A percentile compares a stretch with the other conserved stretches of the same genome.
phyloP scores from a whole-genome alignment of 2,797 vertebrate genomes.

The Coendou prehensilis region DNA sequence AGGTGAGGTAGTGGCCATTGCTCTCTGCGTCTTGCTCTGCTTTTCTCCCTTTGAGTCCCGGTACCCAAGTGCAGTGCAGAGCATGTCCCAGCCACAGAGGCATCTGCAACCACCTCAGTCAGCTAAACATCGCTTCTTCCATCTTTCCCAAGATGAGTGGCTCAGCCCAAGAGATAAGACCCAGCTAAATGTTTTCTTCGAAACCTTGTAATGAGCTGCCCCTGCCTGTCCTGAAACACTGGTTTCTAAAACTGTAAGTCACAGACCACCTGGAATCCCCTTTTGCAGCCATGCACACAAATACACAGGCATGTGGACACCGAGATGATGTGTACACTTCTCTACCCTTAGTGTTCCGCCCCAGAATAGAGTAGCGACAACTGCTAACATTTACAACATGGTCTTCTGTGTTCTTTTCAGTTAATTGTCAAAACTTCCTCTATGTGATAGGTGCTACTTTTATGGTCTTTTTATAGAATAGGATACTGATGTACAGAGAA shows the following conservation, averaged over 20 bases:
- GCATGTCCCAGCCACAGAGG: neutral
- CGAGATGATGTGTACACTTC: accelerated
- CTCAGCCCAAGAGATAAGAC: conserved; percentile 79
- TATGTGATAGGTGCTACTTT: neutral
- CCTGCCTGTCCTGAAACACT: conserved; percentile 72
- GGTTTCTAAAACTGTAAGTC: conserved; percentile 65
- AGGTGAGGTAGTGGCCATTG: neutral
- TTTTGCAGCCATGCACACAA: conserved; percentile 1
- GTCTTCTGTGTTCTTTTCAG: neutral
- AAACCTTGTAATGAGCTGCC: conserved; percentile 77
- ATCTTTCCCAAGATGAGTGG: conserved; percentile 72
- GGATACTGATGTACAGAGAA: neutral
- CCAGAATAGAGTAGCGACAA: neutral
- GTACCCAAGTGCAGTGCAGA: neutral
- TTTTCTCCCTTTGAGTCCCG: neutral
- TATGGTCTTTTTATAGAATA: neutral
- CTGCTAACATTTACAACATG: neutral
- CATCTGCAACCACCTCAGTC: neutral
- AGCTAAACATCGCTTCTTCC: neutral
- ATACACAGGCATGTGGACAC: neutral
- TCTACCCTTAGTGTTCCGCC: neutral
- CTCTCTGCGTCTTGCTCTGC: neutral
- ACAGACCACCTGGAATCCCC: conserved; percentile 74
- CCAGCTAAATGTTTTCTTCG: conserved; percentile 79
- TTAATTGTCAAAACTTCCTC: neutral